These are phyloP conservation scores for Musca vetustissima DNA, from an alignment of 1,140 invertebrate species.

Conservation along the genomic window DNA sequence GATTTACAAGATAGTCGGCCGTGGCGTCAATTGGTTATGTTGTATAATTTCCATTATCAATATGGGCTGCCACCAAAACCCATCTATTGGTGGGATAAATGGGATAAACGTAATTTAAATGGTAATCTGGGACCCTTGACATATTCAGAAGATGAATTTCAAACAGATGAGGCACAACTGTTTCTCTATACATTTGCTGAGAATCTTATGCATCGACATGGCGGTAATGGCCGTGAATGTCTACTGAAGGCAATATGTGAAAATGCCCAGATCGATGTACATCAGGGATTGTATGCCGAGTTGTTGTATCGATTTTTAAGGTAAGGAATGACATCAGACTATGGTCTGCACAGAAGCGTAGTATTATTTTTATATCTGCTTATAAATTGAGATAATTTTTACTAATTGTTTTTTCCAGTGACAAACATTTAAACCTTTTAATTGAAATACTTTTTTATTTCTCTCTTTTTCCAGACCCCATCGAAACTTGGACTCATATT, in stretches of 20 bases:
- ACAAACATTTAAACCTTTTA: too few relatives aligned
- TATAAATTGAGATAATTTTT: neutral
- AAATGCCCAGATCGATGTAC: slow-evolving; percentile 42
- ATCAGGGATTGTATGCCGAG: slow-evolving; percentile 40
- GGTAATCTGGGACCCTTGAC: too few relatives aligned
- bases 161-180: slow-evolving; percentile 38
- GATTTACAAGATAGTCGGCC: slow-evolving; percentile 35
- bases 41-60: slow-evolving; percentile 44
- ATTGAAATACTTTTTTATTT: too few relatives aligned
- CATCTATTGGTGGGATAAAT: slow-evolving; percentile 44
- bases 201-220: slow-evolving; percentile 38
- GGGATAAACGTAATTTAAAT: slow-evolving; percentile 21
- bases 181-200: slow-evolving; percentile 36
- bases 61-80: slow-evolving; percentile 39
- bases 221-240: slow-evolving; percentile 36
- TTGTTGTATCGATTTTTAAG: slow-evolving; percentile 39
- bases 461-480: slow-evolving; percentile 32
- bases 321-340: slow-evolving; percentile 28
- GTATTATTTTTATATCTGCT: too few relatives aligned
- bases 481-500: slow-evolving; percentile 30
- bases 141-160: too few relatives aligned
- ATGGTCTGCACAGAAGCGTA: too few relatives aligned
- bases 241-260: slow-evolving; percentile 40
- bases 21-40: slow-evolving; percentile 43
- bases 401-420: too few relatives aligned